Base-by-base conservation (phyloP, 92 coral and sea anemone genomes). In the Micromussa lordhowensis region DNA sequence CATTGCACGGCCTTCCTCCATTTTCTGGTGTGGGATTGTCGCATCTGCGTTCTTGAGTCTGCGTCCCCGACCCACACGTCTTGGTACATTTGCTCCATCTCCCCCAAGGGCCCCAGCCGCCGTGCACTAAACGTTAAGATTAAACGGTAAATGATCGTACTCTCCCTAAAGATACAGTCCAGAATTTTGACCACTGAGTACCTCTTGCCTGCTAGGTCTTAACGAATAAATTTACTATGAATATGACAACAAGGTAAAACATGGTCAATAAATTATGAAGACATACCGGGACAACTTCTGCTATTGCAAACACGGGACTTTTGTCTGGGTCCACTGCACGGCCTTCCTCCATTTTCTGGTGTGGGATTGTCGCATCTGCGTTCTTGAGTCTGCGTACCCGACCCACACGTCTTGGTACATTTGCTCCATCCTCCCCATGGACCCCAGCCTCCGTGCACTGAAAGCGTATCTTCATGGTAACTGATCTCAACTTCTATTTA, bases 51-150 rank as follows among this genome's bases (percentile, higher is more conserved):
- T 31, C 26, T 38, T 63, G 70, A 57, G 53, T 21, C 75, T 81
- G 85, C 4, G n/a, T 22, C 21, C 85, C 85, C 21, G 51, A 48
- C 24, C 85, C 85, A 21, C 85, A 81, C n/a, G 85, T 81, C 82
- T 79, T 79, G 13, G 48, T 79, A 16, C 82, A 79, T 10, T 24
- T 34, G 10, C 44, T 79, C 82, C 69, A 79, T 55, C 18, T 17
- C 30, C 16, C 40, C 82, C 82, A 79, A 5, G n/a, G 35, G 69
- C 82, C 26, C 69, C 69, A 79, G 26, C 64, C 82, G 6, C 82
- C 82, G 18, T 79, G 68, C 40, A 79, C 82, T 79, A 26, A 12
- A 15, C 14, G 28, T 15, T 9, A 55, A 59, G 8, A 59, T 21
- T 59, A 17, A 59, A 59, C 66, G n/a, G 66, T 59, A 3, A 19